Evolutionary conservation across 2,113 vertebrate genomes (phyloP), one percentile per base, ranked within the genome.

Genomic region (Zosterops borbonicus): DNA sequence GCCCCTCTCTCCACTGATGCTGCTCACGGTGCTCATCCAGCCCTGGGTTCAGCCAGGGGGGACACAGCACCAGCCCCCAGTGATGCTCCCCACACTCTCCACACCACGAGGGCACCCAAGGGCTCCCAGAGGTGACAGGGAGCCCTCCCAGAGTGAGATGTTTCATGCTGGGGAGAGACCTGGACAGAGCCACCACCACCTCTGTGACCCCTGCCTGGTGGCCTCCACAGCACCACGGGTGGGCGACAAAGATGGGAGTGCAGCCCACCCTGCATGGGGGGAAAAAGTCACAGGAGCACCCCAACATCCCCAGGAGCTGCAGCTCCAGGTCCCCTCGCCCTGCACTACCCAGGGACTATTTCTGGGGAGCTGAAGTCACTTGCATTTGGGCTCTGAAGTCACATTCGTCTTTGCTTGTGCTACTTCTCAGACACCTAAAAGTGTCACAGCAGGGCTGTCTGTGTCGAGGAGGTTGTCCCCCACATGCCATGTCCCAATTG

Each of bases 1-100:
- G 74, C 55, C 56, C 33, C 84, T 31, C 35, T 33, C 35, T 33
- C 23, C 0, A 0, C 41, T 0, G 0, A 33, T 3, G 25, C 85
- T 55, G 59, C 68, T 33, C 11, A 3, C 1, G 0, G 29, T 1
- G 12, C 46, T 70, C 27, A 0, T 27, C n/a, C 9, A 0, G 29
- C 84, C 52, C 52, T 25, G 0, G 0, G 63, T 9, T 6, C 73
- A 31, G 89, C 0, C 0, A 31, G 16, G 2, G 20, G 33, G 6
- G 3, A 58, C 8, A 2, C 47, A 56, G 42, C 68, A 39, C 3
- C 60, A 6, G 24, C 8, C 53, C 2, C 69, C 62, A 21, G 21
- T 14, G 62, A 16, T 27, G 28, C 10, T 27, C 52, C 20, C 37
- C 37, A 44, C 37, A 6, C 52, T 23, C 47, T 52, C 31, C 15